Conservation (phyloP, 2,888 invertebrate genomes). For the Cremastobaeus sp. region DNA sequence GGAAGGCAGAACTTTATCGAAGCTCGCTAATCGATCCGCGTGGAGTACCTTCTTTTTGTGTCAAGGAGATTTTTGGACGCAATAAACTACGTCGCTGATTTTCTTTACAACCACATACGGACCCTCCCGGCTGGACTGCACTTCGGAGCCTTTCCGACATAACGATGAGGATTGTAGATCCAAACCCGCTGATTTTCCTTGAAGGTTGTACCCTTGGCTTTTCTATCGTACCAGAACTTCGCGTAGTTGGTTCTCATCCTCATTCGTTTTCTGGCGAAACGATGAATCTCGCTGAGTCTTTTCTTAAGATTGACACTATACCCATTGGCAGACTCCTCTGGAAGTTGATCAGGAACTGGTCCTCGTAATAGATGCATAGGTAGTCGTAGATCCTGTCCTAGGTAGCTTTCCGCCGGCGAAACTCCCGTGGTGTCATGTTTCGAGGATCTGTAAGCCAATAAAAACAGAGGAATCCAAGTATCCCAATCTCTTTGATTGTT, state of each 20-base stretch:
- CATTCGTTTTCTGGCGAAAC: no score
- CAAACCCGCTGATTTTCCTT: not conserved
- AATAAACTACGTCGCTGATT: slow-evolving; percentile 1
- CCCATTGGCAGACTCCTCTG: no score
- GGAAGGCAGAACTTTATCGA: not conserved
- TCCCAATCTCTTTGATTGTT: slow-evolving; percentile 40
- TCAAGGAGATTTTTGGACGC: not conserved
- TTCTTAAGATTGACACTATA: no score
- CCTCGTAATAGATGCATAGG: not conserved
- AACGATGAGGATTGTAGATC: not conserved
- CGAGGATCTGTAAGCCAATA: slow-evolving; percentile 30
- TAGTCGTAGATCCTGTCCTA: not conserved
- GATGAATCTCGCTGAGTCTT: not conserved
- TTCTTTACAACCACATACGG: not conserved
- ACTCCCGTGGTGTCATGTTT: slow-evolving; percentile 25
- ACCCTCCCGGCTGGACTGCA: not conserved
- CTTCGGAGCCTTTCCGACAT: not conserved
- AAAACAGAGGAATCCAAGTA: slow-evolving; percentile 27
- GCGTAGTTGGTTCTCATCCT: no score
- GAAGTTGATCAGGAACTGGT: not conserved
- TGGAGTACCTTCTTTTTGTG: slow-evolving; percentile 1
- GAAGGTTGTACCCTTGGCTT: no score
- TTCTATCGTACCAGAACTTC: no score
- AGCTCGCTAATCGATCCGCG: slow-evolving; percentile 4
- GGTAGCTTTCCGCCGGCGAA: slow-evolving; percentile 12